phyloP scores from a whole-genome alignment of 2,888 invertebrate genomes.

The Metallyticus violacea region DNA sequence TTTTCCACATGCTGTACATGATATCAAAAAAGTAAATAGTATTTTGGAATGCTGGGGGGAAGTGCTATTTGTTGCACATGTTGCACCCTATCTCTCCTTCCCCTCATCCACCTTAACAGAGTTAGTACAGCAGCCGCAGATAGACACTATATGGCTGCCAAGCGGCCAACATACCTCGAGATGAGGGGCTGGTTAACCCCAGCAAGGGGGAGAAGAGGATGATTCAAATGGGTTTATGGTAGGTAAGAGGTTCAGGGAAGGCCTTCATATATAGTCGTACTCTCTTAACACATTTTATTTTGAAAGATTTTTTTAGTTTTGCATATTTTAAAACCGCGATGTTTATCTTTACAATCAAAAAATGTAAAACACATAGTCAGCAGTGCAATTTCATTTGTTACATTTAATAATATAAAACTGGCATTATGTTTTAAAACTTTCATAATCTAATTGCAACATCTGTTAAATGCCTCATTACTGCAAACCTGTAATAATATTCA shows the following conservation, averaged over 20 bases:
- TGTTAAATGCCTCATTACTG: too few relatives aligned
- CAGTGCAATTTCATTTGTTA: too few relatives aligned
- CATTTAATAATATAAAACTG: too few relatives aligned
- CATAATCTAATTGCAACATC: too few relatives aligned
- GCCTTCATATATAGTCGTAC: neutral
- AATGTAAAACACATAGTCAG: too few relatives aligned
- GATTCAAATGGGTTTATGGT: slow-evolving; percentile 21
- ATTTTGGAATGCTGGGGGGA: neutral
- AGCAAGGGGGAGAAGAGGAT: neutral
- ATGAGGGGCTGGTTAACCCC: slow-evolving; percentile 11
- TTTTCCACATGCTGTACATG: neutral
- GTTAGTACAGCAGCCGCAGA: neutral
- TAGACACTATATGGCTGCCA: neutral
- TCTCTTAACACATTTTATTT: neutral
- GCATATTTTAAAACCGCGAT: neutral
- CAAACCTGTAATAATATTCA: too few relatives aligned
- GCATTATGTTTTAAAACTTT: too few relatives aligned
- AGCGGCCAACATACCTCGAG: neutral
- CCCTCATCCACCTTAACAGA: neutral
- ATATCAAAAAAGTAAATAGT: neutral
- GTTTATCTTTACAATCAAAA: too few relatives aligned
- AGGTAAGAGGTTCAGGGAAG: slow-evolving; percentile 7
- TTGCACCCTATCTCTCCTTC: neutral
- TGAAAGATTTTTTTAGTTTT: neutral
- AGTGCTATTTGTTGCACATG: neutral